Base-by-base conservation (phyloP, 35 echinoderm and acorn worm species). In the Ophioderma brevispina region DNA sequence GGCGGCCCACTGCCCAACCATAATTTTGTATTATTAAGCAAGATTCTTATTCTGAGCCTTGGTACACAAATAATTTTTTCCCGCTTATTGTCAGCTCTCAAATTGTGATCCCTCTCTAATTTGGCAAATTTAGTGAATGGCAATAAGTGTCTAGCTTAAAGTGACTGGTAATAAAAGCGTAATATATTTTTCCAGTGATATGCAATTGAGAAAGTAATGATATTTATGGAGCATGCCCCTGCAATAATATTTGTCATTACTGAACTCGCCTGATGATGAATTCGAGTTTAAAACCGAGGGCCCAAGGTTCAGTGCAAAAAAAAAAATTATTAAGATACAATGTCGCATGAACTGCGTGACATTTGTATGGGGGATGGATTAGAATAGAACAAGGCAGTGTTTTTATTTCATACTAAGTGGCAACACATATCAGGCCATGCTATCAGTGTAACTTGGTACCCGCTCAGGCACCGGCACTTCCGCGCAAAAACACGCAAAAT, bases 201-300 rank as follows among this genome's bases (percentile, higher is more conserved):
- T 70, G 59, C 59, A 70, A 70, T 70, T 70, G 59, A 70, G 59
- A 70, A 30, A 70, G 59, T 70, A 70, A 70, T 70, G 59, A 70
- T 70, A 70, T 70, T 70, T 70, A 70, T 70, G 17, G 28, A 70
- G 59, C 59, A 70, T 70, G 59, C 59, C 59, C 59, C 28, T 18
- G 59, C 59, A 70, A 70, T 70, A 70, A 70, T 70, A 70, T 70
- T 70, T 70, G 59, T 70, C 59, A 70, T 70, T 70, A 70, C 59
- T 18, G 59, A 70, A 70, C 59, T 30, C 10, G 59, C 59, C n/a
- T 25, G 59, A 25, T 70, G 59, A 70, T 70, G 59, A 70, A 70
- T 70, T 70, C n/a, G 59, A 70, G 59, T 70, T 70, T 46, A 8
- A 46, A 8, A 46, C 41, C 41, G 41, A 46, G 41, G 41, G 41